Evolutionary conservation across 2,797 vertebrate genomes (phyloP).

Genomic region (Galagoides demidoff): DNA sequence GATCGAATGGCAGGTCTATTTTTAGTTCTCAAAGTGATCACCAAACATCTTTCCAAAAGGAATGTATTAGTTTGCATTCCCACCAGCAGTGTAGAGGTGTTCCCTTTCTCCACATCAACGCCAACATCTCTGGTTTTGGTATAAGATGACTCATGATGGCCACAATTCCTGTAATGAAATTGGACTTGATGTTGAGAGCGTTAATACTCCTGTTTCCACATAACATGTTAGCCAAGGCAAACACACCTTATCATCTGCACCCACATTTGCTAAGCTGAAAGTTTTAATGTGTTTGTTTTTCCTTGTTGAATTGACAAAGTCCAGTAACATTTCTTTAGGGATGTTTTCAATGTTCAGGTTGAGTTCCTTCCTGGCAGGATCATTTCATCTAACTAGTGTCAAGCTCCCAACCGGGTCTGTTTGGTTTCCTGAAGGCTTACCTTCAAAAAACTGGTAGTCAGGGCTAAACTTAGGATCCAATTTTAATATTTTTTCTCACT

Average conservation of each 20-base stretch:
- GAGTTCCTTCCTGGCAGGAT: slow-evolving; percentile 92
- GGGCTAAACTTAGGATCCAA: slow-evolving; percentile 91
- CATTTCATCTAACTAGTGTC: slow-evolving; percentile 93
- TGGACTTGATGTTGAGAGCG: slow-evolving; percentile 97
- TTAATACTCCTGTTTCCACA: slow-evolving; percentile 96
- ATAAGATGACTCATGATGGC: slow-evolving; percentile 94
- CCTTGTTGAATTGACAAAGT: slow-evolving; percentile 95
- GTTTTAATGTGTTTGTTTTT: slow-evolving; percentile 95
- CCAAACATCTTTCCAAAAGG: too few species aligned
- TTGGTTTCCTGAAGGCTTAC: slow-evolving; percentile 97
- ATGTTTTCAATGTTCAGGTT: slow-evolving; percentile 99
- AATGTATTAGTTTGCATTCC: too few species aligned
- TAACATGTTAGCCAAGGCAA: slow-evolving; percentile 96
- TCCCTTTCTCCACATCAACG: too few species aligned
- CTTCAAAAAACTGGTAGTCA: slow-evolving; percentile 93
- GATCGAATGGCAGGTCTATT: too few species aligned
- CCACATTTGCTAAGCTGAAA: slow-evolving; percentile 96
- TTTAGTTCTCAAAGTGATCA: too few species aligned
- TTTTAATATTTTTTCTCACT: slow-evolving; percentile 92
- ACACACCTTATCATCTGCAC: slow-evolving; percentile 94
- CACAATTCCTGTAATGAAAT: slow-evolving; percentile 95
- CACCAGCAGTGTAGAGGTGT: too few species aligned
- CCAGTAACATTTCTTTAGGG: slow-evolving; percentile 97
- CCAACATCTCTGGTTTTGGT: too few species aligned
- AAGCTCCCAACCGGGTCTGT: slow-evolving; percentile 96